Evolutionary conservation across 2,113 vertebrate genomes (phyloP).

Genomic region (Cnemophilus loriae): DNA sequence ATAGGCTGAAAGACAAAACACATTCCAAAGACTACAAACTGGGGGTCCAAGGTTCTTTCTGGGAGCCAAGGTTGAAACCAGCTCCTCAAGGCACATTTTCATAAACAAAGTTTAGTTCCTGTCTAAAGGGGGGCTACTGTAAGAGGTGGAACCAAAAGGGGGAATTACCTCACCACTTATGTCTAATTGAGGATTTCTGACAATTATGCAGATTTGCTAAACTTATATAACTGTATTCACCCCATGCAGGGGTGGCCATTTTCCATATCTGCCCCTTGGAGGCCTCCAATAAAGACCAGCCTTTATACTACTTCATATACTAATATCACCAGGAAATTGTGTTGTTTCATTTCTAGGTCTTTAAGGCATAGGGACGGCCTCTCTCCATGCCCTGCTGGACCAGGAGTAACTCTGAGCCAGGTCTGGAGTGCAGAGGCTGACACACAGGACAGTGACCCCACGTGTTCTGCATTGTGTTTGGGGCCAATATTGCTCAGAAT

Average conservation of each 20-base stretch:
- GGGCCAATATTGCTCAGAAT: neutral
- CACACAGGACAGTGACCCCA: neutral
- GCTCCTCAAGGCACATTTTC: neutral
- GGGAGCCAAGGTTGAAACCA: neutral
- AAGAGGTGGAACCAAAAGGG: neutral
- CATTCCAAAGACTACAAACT: neutral
- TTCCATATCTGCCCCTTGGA: neutral
- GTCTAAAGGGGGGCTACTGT: neutral
- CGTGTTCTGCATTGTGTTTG: fast-evolving
- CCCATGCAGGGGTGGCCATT: neutral
- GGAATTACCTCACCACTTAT: neutral
- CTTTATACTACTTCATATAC: too few relatives aligned
- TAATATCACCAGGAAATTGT: neutral
- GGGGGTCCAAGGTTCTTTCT: neutral
- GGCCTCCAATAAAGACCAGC: neutral
- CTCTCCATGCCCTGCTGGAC: neutral
- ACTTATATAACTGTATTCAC: neutral
- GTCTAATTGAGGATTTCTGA: neutral
- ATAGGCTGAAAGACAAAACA: neutral
- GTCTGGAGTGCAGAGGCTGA: neutral
- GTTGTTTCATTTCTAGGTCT: too few relatives aligned
- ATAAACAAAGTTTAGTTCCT: neutral
- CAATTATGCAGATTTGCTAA: neutral
- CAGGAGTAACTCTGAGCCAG: neutral
- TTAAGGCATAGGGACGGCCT: neutral